Evolutionary conservation across 2,888 invertebrate species (phyloP), one percentile per base, ranked within the genome.

Genomic region (Sminthurinus aureus): DNA sequence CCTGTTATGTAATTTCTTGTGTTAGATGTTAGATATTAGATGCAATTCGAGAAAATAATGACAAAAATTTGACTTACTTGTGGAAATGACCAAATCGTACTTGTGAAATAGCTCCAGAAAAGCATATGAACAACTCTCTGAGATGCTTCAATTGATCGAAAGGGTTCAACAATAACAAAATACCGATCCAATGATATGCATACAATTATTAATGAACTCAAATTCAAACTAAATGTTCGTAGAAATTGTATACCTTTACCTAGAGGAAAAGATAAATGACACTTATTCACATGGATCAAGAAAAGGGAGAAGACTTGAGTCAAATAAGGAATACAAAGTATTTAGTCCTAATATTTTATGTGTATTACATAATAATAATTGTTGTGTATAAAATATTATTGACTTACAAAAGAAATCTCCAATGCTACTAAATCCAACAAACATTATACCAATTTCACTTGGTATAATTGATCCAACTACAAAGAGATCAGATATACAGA

Each of bases 401-500:
- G n/a, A 20, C 73, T 73, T 73, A 73, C 73, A 73, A 4, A 73
- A 26, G 15, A 73, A 73, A 73, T 73, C 26, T 26, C 73, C 73
- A 73, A 26, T 26, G 15, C 13, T 15, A 9, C n/a, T 24, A 26
- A 26, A 73, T 9, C 20, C 24, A 11, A 26, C 20, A 26, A 78
- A 51, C 50, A 78, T 67, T 79, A 78, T 79, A 50, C 26, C 73
- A 79, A 83, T 71, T 20, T 83, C 83, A 18, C 67, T 52, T 8
- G 83, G 83, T 4, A 83, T 83, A 12, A 78, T 58, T n/a, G 67
- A 50, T 18, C 78, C 67, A 26, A 83, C 69, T 6, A 83, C 77
- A 22, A 83, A 50, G 22, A 78, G 24, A 69, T 83, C 83, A 9
- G 79, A 86, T 81, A 87, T 85, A 64, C 85, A 84, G n/a, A 87